Evolutionary conservation across 2,797 vertebrate species (phyloP).

Genomic region (Myotis vivesi): DNA sequence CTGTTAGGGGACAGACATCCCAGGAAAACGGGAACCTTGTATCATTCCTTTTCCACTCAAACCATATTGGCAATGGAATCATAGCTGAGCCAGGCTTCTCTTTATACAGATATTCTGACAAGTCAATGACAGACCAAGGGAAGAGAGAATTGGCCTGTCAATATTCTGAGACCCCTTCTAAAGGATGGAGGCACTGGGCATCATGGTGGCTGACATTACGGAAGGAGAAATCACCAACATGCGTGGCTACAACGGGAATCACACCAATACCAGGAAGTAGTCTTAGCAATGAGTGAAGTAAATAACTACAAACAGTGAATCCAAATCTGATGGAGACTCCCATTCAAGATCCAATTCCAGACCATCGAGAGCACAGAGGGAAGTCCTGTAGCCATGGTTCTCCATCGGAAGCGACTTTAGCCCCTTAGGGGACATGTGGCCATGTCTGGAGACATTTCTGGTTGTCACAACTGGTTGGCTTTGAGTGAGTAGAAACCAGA

Average conservation of each 20-base stretch:
- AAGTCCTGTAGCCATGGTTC: neutral
- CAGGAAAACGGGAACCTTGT: neutral
- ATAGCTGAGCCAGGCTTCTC: neutral
- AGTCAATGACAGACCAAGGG: neutral
- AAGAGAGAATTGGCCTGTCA: neutral
- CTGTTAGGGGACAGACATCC: neutral
- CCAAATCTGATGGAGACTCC: neutral
- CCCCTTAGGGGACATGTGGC: neutral
- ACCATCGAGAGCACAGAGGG: neutral
- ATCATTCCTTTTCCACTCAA: neutral
- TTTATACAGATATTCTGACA: neutral
- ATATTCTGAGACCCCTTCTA: neutral
- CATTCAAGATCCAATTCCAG: neutral
- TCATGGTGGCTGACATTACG: neutral
- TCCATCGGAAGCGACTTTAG: neutral
- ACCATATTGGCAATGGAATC: neutral
- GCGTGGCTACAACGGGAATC: neutral
- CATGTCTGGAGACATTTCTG: neutral
- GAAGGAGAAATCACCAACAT: neutral
- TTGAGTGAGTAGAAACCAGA: neutral
- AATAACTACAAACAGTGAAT: neutral
- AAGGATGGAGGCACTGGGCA: neutral
- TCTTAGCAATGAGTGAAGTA: neutral
- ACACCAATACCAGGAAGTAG: neutral
- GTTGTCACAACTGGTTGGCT: neutral